Evolutionary conservation across 2,888 invertebrate genomes (phyloP).

Genomic region (Latrodectus elegans): DNA sequence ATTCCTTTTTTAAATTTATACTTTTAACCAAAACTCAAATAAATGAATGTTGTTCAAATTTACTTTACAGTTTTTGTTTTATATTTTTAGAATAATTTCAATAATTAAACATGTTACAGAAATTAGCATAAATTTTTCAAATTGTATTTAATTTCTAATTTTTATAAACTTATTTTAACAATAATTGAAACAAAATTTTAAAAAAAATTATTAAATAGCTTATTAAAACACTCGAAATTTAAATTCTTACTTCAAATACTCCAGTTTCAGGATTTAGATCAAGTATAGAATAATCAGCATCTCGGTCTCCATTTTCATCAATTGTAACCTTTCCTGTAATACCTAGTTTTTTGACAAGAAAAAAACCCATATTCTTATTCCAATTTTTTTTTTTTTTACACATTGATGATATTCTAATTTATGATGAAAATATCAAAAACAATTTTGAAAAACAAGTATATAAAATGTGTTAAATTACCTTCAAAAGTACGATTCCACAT

Average conservation of each 20-base stretch:
- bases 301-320: constrained; percentile 94
- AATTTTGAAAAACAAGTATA: background rate
- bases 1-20: too few relatives aligned
- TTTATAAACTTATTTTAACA: too few relatives aligned
- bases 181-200: too few relatives aligned
- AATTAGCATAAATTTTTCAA: too few relatives aligned
- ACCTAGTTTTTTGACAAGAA: constrained; percentile 78
- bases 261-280: constrained; percentile 90
- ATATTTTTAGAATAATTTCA: too few relatives aligned
- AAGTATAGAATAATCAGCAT: constrained; percentile 93
- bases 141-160: too few relatives aligned
- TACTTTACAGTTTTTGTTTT: too few relatives aligned
- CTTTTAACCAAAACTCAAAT: too few relatives aligned
- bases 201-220: too few relatives aligned
- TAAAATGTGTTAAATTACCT: constrained; percentile 78
- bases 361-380: background rate
- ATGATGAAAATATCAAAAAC: background rate
- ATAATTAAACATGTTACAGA: too few relatives aligned
- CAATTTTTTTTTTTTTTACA: background rate
- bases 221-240: too few relatives aligned
- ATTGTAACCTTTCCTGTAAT: constrained; percentile 95
- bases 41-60: too few relatives aligned
- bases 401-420: background rate
- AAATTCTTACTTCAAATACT: constrained; percentile 80
- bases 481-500: constrained; percentile 92